Conservation (phyloP, 2,797 vertebrate species). For the Onychomys arenicola region DNA sequence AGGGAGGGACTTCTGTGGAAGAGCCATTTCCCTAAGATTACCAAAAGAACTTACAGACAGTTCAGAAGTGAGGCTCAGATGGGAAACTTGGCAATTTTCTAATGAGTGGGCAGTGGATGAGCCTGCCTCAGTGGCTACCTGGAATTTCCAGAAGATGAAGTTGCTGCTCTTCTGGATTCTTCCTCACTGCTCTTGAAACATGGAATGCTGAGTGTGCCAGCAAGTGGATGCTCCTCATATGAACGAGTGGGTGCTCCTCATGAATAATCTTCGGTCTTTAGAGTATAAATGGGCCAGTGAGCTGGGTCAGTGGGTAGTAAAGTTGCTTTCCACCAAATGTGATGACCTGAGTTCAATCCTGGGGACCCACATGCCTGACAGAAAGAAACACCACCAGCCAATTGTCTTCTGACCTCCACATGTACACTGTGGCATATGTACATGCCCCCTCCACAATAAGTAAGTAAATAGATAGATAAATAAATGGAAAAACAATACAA, state of each 20-base stretch:
- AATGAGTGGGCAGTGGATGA: not conserved
- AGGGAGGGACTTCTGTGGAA: not conserved
- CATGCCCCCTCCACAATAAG: not conserved
- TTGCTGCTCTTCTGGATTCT: not conserved
- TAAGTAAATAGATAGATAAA: not conserved
- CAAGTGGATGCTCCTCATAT: no score
- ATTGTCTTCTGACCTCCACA: not conserved
- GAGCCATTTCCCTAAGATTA: not conserved
- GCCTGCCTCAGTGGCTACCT: not conserved
- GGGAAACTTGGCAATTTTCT: not conserved
- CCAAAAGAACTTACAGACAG: not conserved
- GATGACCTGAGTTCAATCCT: not conserved
- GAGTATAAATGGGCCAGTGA: not conserved
- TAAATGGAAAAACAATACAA: not conserved
- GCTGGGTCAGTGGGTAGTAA: not conserved
- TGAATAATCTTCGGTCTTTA: not conserved
- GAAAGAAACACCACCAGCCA: not conserved
- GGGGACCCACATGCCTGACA: not conserved
- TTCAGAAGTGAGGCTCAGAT: not conserved
- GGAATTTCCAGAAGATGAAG: not conserved
- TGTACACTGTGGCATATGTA: not conserved
- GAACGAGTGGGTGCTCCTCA: not conserved
- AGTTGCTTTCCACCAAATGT: not conserved
- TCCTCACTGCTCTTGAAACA: not conserved
- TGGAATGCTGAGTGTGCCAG: not conserved